Percentiles rank a stretch among this genome's conserved stretches.
These are phyloP conservation scores for Danaus chrysippus DNA, from an alignment of 2,888 invertebrate species.

Conservation along the genomic window DNA sequence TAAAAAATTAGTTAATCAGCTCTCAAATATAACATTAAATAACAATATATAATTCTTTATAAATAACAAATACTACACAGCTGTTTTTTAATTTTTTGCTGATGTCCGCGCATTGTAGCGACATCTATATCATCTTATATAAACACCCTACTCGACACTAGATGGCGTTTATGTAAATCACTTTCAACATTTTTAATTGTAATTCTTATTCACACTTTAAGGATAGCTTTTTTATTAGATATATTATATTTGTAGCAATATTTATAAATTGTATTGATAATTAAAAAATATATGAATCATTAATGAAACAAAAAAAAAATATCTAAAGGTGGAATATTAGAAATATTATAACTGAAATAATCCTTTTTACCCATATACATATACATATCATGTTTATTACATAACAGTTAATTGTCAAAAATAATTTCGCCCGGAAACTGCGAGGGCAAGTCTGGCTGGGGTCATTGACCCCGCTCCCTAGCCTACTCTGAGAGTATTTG, in stretches of 20 bases:
- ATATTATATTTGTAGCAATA: too few species aligned
- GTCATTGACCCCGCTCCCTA: conserved; percentile 71
- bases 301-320: too few species aligned
- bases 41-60: neutral
- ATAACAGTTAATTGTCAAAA: conserved; percentile 16
- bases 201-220: too few species aligned
- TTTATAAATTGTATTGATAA: too few species aligned
- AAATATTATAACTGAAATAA: neutral
- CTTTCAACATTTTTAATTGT: too few species aligned
- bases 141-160: conserved; percentile 62
- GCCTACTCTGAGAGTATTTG: conserved; percentile 71
- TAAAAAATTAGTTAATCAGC: too few species aligned
- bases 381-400: neutral
- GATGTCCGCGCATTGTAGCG: conserved; percentile 18
- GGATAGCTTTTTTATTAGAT: too few species aligned
- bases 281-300: too few species aligned
- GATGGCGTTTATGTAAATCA: conserved; percentile 53
- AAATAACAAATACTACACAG: neutral
- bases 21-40: too few species aligned
- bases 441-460: conserved; percentile 54
- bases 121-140: conserved; percentile 28
- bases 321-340: too few species aligned
- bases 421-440: conserved; percentile 54
- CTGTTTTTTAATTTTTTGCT: neutral
- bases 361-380: neutral